phyloP scores from a whole-genome alignment of 1,140 invertebrate genomes.

The Wasmannia auropunctata region DNA sequence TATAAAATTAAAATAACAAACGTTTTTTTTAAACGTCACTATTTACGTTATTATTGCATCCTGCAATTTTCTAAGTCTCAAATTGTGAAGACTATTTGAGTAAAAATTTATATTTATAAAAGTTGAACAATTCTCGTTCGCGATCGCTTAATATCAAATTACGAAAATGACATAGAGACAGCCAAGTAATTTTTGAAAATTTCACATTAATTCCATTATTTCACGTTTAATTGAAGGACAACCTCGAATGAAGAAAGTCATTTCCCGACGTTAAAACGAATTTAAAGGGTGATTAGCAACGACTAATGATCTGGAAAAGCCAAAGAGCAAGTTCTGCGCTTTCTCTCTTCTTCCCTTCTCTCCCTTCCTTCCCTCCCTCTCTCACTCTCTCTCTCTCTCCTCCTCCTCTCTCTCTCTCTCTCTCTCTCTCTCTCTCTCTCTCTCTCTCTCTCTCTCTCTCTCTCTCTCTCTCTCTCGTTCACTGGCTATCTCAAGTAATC shows the following conservation, averaged over 20 bases:
- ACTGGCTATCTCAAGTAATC: constrained; percentile 44
- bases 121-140: background rate
- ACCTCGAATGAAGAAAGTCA: constrained; percentile 1
- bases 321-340: background rate
- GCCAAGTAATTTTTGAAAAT: background rate
- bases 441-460: background rate
- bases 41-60: background rate
- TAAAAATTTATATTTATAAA: background rate
- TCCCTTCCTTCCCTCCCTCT: no score
- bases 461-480: background rate
- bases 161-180: background rate
- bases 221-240: constrained; percentile 13
- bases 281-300: constrained; percentile 66
- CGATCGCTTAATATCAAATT: background rate
- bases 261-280: constrained; percentile 57
- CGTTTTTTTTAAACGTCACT: background rate
- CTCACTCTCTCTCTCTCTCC: background rate
- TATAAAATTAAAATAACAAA: background rate
- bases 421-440: background rate
- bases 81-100: background rate
- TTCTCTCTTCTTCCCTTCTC: no score
- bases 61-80: background rate
- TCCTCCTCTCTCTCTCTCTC: no score
- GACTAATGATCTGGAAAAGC: constrained; percentile 62
- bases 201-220: background rate